Conservation (phyloP, 2,888 invertebrate genomes). For the Eilema griseolum region DNA sequence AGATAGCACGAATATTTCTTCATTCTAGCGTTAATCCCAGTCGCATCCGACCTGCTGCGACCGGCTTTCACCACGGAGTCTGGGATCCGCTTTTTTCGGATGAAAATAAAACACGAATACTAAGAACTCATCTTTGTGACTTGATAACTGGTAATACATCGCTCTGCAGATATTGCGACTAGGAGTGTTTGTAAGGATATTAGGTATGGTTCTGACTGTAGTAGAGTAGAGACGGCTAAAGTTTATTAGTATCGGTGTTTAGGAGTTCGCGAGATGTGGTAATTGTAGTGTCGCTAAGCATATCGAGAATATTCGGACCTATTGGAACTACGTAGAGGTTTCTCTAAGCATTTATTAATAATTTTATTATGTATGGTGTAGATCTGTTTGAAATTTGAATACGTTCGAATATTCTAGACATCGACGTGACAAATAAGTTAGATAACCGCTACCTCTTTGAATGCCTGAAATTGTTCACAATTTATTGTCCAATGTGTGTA, state of each 20-base stretch:
- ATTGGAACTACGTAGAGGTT: slow-evolving; percentile 30
- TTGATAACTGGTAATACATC: slow-evolving; percentile 21
- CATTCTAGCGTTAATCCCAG: no score
- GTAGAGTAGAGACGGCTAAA: slow-evolving; percentile 54
- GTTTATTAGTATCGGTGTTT: slow-evolving; percentile 50
- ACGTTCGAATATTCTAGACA: slow-evolving; percentile 22
- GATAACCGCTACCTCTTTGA: slow-evolving; percentile 82
- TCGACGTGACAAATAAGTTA: slow-evolving; percentile 59
- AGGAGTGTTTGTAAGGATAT: slow-evolving; percentile 38
- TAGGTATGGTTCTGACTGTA: slow-evolving; percentile 56
- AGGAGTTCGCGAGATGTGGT: slow-evolving; percentile 65
- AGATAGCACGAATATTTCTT: slow-evolving; percentile 13
- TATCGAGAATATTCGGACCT: slow-evolving; percentile 37
- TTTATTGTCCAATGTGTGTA: slow-evolving; percentile 74
- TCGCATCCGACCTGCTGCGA: no score
- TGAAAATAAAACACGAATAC: no score
- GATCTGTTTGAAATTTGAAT: slow-evolving; percentile 33
- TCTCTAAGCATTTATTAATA: slow-evolving; percentile 50
- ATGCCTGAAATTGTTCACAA: slow-evolving; percentile 81
- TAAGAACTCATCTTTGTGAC: neutral
- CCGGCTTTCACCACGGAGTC: no score
- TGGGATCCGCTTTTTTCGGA: no score
- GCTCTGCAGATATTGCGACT: slow-evolving; percentile 37
- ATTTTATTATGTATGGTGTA: slow-evolving; percentile 38
- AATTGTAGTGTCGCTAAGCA: slow-evolving; percentile 51